Evolutionary conservation across 1,140 invertebrate species (phyloP).

Genomic region (Dryas iulia): DNA sequence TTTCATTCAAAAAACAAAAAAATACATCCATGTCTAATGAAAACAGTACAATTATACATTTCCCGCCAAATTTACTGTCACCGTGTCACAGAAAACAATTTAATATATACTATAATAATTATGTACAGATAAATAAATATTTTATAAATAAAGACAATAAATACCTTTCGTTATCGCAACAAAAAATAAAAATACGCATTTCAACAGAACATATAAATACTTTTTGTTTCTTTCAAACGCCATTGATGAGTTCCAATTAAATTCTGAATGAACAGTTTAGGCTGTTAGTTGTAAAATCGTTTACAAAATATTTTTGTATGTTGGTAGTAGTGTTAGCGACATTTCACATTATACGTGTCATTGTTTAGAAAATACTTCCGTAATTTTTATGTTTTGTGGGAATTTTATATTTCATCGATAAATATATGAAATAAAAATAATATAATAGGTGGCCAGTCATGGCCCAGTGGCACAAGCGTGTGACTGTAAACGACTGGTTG

Average conservation of each 20-base stretch:
- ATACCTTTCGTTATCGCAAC: not conserved
- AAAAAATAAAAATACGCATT: not conserved
- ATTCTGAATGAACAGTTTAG: not conserved
- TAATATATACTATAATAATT: too few species aligned
- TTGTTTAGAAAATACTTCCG: not conserved
- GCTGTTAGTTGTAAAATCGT: not conserved
- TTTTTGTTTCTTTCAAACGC: not conserved
- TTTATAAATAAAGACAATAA: too few species aligned
- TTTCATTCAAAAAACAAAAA: too few species aligned
- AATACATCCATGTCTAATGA: too few species aligned
- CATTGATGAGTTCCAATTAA: not conserved
- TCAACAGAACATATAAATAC: not conserved
- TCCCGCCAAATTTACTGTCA: too few species aligned
- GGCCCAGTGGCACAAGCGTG: too few species aligned
- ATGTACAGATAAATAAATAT: too few species aligned
- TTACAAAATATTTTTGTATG: not conserved
- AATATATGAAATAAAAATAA: too few species aligned
- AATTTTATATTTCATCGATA: not conserved
- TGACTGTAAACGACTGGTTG: too few species aligned
- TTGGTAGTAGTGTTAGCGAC: not conserved
- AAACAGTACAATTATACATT: too few species aligned
- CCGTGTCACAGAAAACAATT: too few species aligned
- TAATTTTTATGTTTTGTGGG: not conserved
- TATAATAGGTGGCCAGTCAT: too few species aligned
- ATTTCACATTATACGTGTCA: not conserved